Conservation (phyloP, 1,140 invertebrate species). For the silkworm (Bombyx mori) region DNA sequence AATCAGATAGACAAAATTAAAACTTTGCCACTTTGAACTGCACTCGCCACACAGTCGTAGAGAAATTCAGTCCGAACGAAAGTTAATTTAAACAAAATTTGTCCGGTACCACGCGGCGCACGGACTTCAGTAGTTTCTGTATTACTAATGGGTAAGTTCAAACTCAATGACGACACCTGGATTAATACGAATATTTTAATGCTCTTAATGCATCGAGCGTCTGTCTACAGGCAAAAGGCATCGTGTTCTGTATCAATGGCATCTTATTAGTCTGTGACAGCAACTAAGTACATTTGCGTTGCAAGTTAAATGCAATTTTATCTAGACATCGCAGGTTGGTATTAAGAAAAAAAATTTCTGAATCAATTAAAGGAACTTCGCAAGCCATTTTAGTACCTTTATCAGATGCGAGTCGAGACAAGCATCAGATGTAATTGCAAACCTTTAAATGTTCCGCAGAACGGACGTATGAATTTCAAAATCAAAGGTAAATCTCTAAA, state of each 20-base stretch:
- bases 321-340: conserved; percentile 26
- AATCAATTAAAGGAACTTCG: conserved; percentile 52
- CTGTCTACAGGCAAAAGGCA: too few relatives aligned
- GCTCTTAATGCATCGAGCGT: too few relatives aligned
- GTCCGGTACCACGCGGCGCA: conserved; percentile 46
- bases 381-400: conserved; percentile 42
- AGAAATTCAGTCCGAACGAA: conserved; percentile 57
- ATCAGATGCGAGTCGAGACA: conserved; percentile 49
- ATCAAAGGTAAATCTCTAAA: too few relatives aligned
- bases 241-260: conserved; percentile 1
- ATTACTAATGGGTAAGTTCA: too few relatives aligned
- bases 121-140: conserved; percentile 31
- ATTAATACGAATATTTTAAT: too few relatives aligned
- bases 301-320: conserved; percentile 20
- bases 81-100: conserved; percentile 65
- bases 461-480: conserved; percentile 17
- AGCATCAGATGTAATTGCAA: conserved; percentile 55
- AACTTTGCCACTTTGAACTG: conserved; percentile 60
- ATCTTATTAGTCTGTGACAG: conserved; percentile 33
- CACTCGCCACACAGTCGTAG: conserved; percentile 44
- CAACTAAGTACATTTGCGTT: conserved; percentile 29
- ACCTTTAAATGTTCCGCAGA: conserved; percentile 38
- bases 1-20: conserved; percentile 43
- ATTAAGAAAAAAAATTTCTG: conserved; percentile 33
- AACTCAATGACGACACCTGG: conserved; percentile 28